A percentile compares a stretch with the other conserved stretches of the same genome.
Conservation (phyloP, 2,888 invertebrate genomes). For the Zeuzera pyrina region DNA sequence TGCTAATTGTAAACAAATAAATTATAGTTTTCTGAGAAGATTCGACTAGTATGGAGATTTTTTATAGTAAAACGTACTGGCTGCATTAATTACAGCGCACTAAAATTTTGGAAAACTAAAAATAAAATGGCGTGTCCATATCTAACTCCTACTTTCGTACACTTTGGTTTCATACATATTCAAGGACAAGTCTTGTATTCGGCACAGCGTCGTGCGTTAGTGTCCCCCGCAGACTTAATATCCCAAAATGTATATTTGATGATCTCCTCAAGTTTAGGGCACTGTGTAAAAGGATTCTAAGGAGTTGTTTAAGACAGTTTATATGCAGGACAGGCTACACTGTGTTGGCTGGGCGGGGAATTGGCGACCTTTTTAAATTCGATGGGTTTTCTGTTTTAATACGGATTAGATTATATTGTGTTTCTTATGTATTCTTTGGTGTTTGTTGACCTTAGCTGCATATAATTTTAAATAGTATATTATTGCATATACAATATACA, state of each 20-base stretch:
- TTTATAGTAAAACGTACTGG: too few species aligned
- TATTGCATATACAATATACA: background rate
- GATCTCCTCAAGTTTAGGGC: constrained; percentile 35
- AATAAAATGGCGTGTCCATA: too few species aligned
- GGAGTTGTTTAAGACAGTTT: constrained; percentile 26
- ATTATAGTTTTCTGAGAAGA: too few species aligned
- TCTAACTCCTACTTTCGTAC: constrained; percentile 1
- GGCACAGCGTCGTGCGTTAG: constrained; percentile 25
- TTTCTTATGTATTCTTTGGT: background rate
- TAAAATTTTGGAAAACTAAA: too few species aligned
- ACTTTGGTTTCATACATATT: constrained; percentile 37
- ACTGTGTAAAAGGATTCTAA: constrained; percentile 33
- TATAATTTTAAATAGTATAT: background rate
- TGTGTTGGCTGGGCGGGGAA: constrained; percentile 13
- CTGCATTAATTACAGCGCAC: too few species aligned
- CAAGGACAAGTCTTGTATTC: constrained; percentile 32
- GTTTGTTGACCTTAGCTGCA: background rate
- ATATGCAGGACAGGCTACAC: constrained; percentile 34
- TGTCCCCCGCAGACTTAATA: constrained; percentile 35
- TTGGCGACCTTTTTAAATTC: constrained; percentile 28
- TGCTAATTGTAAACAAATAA: too few species aligned
- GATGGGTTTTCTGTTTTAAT: constrained; percentile 27
- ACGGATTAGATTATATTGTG: constrained; percentile 19
- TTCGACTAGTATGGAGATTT: too few species aligned
- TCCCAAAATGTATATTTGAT: constrained; percentile 63